These are phyloP conservation scores for Ctenochaetus hawaiiensis DNA, from an alignment of 2,797 vertebrate species.

Conservation along the genomic window DNA sequence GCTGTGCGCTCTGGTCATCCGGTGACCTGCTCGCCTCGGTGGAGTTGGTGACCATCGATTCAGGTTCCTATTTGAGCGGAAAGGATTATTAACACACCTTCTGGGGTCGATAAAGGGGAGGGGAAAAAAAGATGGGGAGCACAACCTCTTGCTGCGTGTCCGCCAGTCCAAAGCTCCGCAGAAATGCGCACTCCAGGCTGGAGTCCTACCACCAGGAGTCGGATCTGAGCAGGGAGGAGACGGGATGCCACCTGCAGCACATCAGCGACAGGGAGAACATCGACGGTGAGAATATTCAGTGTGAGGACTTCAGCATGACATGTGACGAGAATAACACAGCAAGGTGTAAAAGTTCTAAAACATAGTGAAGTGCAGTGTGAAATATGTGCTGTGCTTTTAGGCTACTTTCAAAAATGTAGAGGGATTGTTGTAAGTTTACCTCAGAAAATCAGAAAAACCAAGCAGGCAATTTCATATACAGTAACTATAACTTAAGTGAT, in stretches of 20 bases:
- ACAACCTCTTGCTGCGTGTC: slow-evolving; percentile 93
- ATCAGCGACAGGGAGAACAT: slow-evolving; percentile 94
- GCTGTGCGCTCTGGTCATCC: slow-evolving; percentile 29
- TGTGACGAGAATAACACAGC: neutral
- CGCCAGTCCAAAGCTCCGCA: slow-evolving; percentile 90
- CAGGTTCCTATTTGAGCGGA: neutral
- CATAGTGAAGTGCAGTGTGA: too few relatives aligned
- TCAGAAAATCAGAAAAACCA: neutral
- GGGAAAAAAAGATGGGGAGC: slow-evolving; percentile 86
- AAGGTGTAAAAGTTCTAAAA: too few relatives aligned
- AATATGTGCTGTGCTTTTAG: too few relatives aligned
- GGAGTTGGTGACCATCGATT: slow-evolving; percentile 16
- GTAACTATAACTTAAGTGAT: neutral
- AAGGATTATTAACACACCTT: neutral
- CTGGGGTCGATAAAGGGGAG: neutral
- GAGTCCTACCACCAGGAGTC: slow-evolving; percentile 91
- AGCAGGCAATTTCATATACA: too few relatives aligned
- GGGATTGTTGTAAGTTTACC: too few relatives aligned
- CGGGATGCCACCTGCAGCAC: slow-evolving; percentile 93
- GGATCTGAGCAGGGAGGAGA: slow-evolving; percentile 91
- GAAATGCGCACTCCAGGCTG: slow-evolving; percentile 91
- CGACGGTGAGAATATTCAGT: slow-evolving; percentile 83
- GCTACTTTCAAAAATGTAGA: too few relatives aligned
- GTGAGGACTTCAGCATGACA: neutral
- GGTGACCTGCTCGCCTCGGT: slow-evolving; percentile 31